Base-by-base conservation (phyloP, 2,888 invertebrate species). In the Napeogenes inachia region DNA sequence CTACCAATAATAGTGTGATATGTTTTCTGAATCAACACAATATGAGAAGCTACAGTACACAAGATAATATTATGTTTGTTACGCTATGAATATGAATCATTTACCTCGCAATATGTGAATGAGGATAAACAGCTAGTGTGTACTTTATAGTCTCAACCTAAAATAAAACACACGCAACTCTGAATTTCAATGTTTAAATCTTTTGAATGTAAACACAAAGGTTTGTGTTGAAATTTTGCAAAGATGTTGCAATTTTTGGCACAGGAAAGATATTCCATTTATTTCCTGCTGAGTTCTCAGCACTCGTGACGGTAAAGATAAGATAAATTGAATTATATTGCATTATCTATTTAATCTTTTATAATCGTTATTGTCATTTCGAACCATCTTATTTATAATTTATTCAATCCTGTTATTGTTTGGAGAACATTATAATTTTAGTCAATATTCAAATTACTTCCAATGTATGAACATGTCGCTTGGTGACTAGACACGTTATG, bases 71-170 rank as follows among this genome's bases (percentile, higher is more conserved):
- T 53, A 53, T 59, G 30, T 46, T 46, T 62, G 60, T 62, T 54
- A 32, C 35, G 30, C 47, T 56, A 54, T 12, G 50, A 56, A 59
- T 46, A 65, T 68, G 66, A 69, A 68, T 68, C 69, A 68, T 59
- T 56, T 53, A 21, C 53, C 10, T 38, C 57, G 50, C 54, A 45
- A 59, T 62, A 64, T 64, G 65, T 67, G 68, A 69, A 68, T 68
- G 68, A 70, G 66, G 69, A 70, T 64, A 66, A 70, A 68, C 63
- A 21, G 21, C 21, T 57, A 56, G 54, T 68, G 55, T 60, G 62
- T 61, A 59, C 53, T 64, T 55, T 62, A 58, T 60, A 60, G 61
- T 63, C 59, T 38, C 42, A 61, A 58, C 59, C 60, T 66, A 58
- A 66, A 64, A 66, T 65, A 64, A 60, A 62, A 53, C 53, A 60